Evolutionary conservation across 1,140 invertebrate species (phyloP).

Genomic region (Sitophilus oryzae): DNA sequence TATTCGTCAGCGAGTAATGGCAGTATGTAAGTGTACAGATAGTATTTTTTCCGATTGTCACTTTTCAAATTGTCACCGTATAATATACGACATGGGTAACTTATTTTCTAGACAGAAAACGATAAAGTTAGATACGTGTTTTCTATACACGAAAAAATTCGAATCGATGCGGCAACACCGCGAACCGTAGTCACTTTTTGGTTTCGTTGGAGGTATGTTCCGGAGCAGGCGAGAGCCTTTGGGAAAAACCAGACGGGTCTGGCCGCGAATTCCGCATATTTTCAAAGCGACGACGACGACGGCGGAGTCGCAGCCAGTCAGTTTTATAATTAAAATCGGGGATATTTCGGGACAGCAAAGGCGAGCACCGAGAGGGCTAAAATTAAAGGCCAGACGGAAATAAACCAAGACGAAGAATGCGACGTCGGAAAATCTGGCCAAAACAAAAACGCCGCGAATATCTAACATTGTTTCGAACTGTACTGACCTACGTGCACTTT

Average conservation of each 20-base stretch:
- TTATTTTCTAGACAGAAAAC: too few species aligned
- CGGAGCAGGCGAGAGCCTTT: constrained; percentile 18
- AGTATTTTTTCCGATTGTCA: too few species aligned
- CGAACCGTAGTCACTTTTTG: neutral
- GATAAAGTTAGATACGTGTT: too few species aligned
- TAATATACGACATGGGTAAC: too few species aligned
- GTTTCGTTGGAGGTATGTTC: constrained; percentile 8
- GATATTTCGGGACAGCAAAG: neutral
- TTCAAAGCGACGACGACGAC: constrained; percentile 12
- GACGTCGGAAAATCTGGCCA: neutral
- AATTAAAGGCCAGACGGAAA: neutral
- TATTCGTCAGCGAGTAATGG: too few species aligned
- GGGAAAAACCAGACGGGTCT: constrained; percentile 35
- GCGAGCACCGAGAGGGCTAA: too few species aligned
- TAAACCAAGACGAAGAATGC: neutral
- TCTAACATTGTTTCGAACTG: neutral
- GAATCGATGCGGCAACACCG: neutral
- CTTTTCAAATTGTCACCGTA: too few species aligned
- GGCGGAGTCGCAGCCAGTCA: neutral
- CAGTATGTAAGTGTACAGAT: too few species aligned
- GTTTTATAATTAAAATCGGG: neutral
- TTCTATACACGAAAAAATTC: too few species aligned
- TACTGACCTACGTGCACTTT: neutral
- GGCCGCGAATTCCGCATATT: constrained; percentile 34
- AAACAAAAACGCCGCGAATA: neutral